Conservation (phyloP, 1,140 invertebrate genomes). For the Drosophila watanabei region DNA sequence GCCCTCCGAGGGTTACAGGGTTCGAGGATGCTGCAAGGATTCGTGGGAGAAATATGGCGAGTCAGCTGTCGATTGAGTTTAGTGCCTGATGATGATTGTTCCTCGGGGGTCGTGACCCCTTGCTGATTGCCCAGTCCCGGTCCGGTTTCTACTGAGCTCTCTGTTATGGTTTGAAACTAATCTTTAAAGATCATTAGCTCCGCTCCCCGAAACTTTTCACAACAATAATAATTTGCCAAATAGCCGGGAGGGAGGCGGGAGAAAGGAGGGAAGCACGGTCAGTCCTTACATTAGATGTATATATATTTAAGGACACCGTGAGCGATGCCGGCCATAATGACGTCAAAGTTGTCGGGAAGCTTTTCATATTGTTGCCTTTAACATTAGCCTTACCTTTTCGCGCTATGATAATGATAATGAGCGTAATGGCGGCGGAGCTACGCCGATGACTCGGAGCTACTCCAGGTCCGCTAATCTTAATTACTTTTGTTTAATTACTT, state of each 20-base stretch:
- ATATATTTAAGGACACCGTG: slow-evolving; percentile 18
- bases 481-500: slow-evolving; percentile 85
- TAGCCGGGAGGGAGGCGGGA: slow-evolving; percentile 22
- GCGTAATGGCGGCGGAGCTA: slow-evolving; percentile 59
- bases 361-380: slow-evolving; percentile 70
- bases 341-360: slow-evolving; percentile 73
- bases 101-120: slow-evolving; percentile 54
- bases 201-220: slow-evolving; percentile 33
- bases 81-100: slow-evolving; percentile 52
- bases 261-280: slow-evolving; percentile 26
- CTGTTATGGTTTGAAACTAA: slow-evolving; percentile 47
- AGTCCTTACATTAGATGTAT: slow-evolving; percentile 17
- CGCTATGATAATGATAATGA: slow-evolving; percentile 79
- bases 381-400: slow-evolving; percentile 45
- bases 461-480: slow-evolving; percentile 81
- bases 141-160: slow-evolving; percentile 11
- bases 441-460: slow-evolving; percentile 77
- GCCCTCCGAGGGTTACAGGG: slow-evolving; percentile 32
- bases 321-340: slow-evolving; percentile 68
- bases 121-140: slow-evolving; percentile 52
- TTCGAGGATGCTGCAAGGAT: slow-evolving; percentile 13
- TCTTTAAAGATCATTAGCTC: slow-evolving; percentile 52
- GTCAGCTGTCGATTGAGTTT: slow-evolving; percentile 61
- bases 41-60: slow-evolving; percentile 49
- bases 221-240: slow-evolving; percentile 56